phyloP scores from a whole-genome alignment of 2,113 vertebrate genomes.

The Calidris pugnax region DNA sequence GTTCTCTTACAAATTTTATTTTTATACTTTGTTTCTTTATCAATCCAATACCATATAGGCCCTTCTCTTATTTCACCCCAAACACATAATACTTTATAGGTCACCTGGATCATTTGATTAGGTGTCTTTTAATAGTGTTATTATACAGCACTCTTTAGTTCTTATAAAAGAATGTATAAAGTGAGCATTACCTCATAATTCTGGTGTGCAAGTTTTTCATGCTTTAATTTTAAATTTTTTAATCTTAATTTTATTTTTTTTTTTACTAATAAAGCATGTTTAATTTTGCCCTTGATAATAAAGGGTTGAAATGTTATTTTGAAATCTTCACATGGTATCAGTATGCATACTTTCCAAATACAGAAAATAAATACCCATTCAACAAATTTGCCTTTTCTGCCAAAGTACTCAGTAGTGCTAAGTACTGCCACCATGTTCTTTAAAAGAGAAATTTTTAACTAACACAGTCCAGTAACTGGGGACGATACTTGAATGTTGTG shows the following conservation, averaged over 20 bases:
- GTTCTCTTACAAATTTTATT: background rate
- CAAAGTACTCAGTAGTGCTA: background rate
- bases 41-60: background rate
- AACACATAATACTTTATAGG: background rate
- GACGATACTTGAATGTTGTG: background rate
- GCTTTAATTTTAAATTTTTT: background rate
- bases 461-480: background rate
- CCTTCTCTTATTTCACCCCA: background rate
- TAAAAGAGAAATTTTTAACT: background rate
- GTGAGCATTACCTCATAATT: background rate
- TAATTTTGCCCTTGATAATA: background rate
- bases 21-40: background rate
- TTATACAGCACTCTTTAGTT: background rate
- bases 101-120: background rate
- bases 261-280: background rate
- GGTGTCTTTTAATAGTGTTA: background rate
- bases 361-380: background rate
- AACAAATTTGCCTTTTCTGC: background rate
- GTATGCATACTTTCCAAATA: background rate
- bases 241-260: background rate
- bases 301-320: background rate
- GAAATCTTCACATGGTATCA: background rate
- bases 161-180: background rate
- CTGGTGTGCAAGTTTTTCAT: background rate
- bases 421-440: background rate